A percentile compares a stretch with the other conserved stretches of the same genome.
These are phyloP conservation scores for Drosophila rufa DNA, from an alignment of 1,140 invertebrate genomes.

Conservation along the genomic window DNA sequence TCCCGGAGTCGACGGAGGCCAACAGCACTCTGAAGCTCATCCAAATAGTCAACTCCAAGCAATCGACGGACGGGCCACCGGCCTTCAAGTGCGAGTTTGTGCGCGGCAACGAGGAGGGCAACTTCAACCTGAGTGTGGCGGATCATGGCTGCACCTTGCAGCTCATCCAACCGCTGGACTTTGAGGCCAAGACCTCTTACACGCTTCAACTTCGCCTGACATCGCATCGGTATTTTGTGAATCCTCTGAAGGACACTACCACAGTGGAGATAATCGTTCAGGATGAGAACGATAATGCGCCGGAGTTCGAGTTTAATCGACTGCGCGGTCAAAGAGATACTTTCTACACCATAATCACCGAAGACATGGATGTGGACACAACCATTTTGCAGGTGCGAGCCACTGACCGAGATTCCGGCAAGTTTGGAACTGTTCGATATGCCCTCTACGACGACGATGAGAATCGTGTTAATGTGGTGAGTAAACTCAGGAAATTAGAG, in stretches of 20 bases:
- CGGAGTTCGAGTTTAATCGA: constrained; percentile 91
- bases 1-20: constrained; percentile 88
- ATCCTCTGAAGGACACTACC: constrained; percentile 90
- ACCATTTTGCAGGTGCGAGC: constrained; percentile 91
- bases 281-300: constrained; percentile 95
- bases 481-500: background rate
- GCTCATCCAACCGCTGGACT: constrained; percentile 90
- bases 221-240: constrained; percentile 91
- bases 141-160: constrained; percentile 92
- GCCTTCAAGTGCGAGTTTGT: constrained; percentile 89
- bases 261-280: constrained; percentile 92
- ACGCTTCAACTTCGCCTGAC: constrained; percentile 91
- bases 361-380: constrained; percentile 89
- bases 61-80: constrained; percentile 49
- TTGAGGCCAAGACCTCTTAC: constrained; percentile 90
- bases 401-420: constrained; percentile 92
- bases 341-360: constrained; percentile 90
- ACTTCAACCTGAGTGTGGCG: constrained; percentile 90
- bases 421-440: constrained; percentile 91
- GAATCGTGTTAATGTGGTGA: constrained; percentile 86
- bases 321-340: constrained; percentile 85
- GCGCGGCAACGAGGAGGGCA: constrained; percentile 89
- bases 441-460: constrained; percentile 84
- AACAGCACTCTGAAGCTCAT: constrained; percentile 80
- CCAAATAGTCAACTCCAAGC: constrained; percentile 83